Evolutionary conservation across 1,140 invertebrate genomes (phyloP).

Genomic region (Drosophila nikananu): DNA sequence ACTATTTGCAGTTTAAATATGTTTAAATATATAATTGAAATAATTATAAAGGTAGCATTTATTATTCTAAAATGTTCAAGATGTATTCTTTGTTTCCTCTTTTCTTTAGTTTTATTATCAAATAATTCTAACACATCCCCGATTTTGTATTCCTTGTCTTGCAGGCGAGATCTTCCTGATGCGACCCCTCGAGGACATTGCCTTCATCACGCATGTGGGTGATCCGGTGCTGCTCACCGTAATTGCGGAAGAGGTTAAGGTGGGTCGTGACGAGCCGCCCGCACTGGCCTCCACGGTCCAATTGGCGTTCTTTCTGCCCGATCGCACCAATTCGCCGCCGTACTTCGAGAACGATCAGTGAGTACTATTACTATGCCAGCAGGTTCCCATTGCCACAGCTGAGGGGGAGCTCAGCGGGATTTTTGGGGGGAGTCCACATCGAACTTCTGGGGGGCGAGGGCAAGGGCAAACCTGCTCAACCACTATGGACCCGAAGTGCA

Average conservation of each 20-base stretch:
- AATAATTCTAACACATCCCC: background rate
- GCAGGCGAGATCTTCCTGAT: conserved; percentile 91
- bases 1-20: background rate
- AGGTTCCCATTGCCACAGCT: conserved; percentile 21
- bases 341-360: conserved; percentile 92
- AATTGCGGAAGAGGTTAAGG: conserved; percentile 92
- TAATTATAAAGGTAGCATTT: too few species aligned
- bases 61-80: too few species aligned
- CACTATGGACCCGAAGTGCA: conserved; percentile 45
- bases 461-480: conserved; percentile 57
- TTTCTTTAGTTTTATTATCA: background rate
- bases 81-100: too few species aligned
- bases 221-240: conserved; percentile 93
- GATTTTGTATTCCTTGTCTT: conserved; percentile 22
- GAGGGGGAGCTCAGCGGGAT: background rate
- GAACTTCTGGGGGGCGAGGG: conserved; percentile 13
- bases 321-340: conserved; percentile 90
- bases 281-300: conserved; percentile 92
- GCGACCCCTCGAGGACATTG: conserved; percentile 91
- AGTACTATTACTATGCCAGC: conserved; percentile 78
- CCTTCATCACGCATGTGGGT: conserved; percentile 90
- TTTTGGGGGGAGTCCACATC: conserved; percentile 21
- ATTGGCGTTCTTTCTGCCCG: conserved; percentile 92
- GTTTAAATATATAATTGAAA: too few species aligned
- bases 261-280: conserved; percentile 89